Percentiles rank a stretch among this genome's conserved stretches.
Conservation (phyloP, 1,140 invertebrate genomes). For the Acromyrmex echinatior region DNA sequence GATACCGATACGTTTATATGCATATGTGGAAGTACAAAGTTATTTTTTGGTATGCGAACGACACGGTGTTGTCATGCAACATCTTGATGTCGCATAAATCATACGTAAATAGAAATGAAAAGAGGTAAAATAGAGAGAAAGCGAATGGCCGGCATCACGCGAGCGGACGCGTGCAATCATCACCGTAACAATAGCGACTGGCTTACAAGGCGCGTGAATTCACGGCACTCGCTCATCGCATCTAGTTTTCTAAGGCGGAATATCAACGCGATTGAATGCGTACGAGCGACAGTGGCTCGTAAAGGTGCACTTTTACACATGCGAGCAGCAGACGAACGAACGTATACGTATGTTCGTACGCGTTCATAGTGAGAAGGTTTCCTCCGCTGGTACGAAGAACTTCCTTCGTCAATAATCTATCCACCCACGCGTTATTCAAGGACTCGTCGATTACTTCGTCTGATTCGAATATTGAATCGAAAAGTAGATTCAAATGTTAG, state of each 20-base stretch:
- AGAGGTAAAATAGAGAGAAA: slow-evolving; percentile 56
- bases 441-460: slow-evolving; percentile 37
- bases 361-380: background rate
- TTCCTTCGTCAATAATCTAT: slow-evolving; percentile 34
- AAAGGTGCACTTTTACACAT: slow-evolving; percentile 20
- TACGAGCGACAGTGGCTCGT: slow-evolving; percentile 17
- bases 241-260: slow-evolving; percentile 39
- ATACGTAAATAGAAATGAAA: slow-evolving; percentile 62
- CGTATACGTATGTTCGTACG: background rate
- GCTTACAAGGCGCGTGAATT: slow-evolving; percentile 47
- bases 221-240: slow-evolving; percentile 40
- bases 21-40: background rate
- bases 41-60: slow-evolving; percentile 38
- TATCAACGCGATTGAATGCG: slow-evolving; percentile 48
- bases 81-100: slow-evolving; percentile 55
- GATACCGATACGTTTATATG: background rate
- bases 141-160: slow-evolving; percentile 46
- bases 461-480: slow-evolving; percentile 49
- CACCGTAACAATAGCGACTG: slow-evolving; percentile 37
- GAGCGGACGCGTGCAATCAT: slow-evolving; percentile 38
- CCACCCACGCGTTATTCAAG: slow-evolving; percentile 29
- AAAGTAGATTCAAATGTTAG: background rate
- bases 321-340: background rate
- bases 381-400: background rate
- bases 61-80: slow-evolving; percentile 36